These are phyloP conservation scores for Drosophila siamana DNA, from an alignment of 2,888 invertebrate genomes.

Conservation along the genomic window DNA sequence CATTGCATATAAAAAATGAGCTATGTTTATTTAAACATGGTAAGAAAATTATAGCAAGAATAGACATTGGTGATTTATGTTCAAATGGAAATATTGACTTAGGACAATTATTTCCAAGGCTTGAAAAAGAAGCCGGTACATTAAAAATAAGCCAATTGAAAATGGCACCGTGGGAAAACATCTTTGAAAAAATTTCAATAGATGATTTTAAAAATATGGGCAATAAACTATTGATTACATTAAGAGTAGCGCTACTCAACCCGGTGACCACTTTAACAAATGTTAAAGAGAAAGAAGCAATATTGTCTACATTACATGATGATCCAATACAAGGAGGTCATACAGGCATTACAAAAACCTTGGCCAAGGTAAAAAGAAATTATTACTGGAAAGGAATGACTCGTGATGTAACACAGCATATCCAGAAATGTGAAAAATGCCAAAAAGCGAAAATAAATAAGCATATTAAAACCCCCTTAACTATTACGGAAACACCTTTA, in stretches of 20 bases:
- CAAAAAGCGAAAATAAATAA: background rate
- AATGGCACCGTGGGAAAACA: conserved; percentile 21
- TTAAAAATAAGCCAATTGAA: conserved; percentile 11
- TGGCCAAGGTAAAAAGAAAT: too few relatives aligned
- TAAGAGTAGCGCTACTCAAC: too few relatives aligned
- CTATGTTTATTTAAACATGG: background rate
- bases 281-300: too few relatives aligned
- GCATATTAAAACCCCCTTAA: background rate
- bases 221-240: too few relatives aligned
- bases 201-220: conserved; percentile 11
- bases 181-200: conserved; percentile 19
- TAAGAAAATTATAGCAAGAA: conserved; percentile 9
- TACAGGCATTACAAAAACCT: too few relatives aligned
- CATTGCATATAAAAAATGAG: background rate
- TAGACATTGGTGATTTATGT: conserved; percentile 19
- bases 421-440: conserved; percentile 6
- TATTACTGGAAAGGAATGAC: too few relatives aligned
- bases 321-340: too few relatives aligned
- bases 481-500: background rate
- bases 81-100: conserved; percentile 12
- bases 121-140: background rate
- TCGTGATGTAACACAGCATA: background rate
- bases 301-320: too few relatives aligned
- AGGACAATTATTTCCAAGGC: conserved; percentile 7
- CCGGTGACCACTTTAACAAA: too few relatives aligned